Conservation (phyloP, 2,113 vertebrate genomes). For the Maccullochella peelii region DNA sequence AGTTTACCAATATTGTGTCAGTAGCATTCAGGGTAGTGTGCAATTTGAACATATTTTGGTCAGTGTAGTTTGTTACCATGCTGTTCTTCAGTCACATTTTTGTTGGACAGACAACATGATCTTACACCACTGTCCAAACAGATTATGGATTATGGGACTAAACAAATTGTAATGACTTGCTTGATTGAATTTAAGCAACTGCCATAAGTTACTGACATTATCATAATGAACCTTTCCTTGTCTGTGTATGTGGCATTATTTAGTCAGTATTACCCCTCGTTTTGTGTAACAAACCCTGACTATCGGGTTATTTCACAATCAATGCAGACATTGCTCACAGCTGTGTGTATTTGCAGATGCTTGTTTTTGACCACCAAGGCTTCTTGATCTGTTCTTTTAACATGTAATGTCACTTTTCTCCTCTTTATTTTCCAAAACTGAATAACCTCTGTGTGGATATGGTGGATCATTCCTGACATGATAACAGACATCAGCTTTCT, state of each 20-base stretch:
- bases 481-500: not conserved
- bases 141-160: conserved; percentile 10
- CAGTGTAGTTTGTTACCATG: not conserved
- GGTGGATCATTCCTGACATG: not conserved
- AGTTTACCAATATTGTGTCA: not conserved
- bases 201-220: too few species aligned
- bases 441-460: not conserved
- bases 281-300: conserved; percentile 14
- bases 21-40: not conserved
- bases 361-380: not conserved
- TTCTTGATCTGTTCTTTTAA: not conserved
- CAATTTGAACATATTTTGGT: not conserved
- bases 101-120: not conserved
- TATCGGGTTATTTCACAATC: conserved; percentile 30
- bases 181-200: conserved; percentile 26
- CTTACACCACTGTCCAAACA: not conserved
- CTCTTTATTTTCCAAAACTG: not conserved
- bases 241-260: conserved; percentile 6
- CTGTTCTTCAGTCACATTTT: not conserved
- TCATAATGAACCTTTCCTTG: conserved; percentile 20
- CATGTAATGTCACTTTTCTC: not conserved
- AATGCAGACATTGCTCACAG: not conserved
- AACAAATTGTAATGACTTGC: conserved; percentile 9
- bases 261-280: not conserved
- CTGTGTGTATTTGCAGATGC: not conserved